These are phyloP conservation scores for Cossypha dichroa DNA, from an alignment of 2,797 vertebrate species.

Conservation along the genomic window DNA sequence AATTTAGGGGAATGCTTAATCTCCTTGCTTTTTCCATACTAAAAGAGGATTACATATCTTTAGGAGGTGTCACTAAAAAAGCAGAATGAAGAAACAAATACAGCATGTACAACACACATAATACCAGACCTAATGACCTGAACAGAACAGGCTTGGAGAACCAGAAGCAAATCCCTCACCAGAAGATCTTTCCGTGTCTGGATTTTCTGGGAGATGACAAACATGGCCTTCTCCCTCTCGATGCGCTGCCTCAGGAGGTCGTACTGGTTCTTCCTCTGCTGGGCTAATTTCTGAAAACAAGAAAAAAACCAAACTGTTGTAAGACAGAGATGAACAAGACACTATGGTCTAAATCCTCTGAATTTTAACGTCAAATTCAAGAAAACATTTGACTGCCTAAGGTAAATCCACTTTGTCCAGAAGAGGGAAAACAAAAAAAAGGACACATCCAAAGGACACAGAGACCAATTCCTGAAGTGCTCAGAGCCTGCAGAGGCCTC, in stretches of 20 bases:
- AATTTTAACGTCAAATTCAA: background rate
- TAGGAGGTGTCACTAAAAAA: background rate
- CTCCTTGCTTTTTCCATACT: background rate
- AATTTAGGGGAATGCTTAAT: background rate
- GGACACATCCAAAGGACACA: background rate
- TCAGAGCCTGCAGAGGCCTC: background rate
- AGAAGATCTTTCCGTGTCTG: slow-evolving; percentile 92
- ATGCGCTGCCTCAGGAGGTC: slow-evolving; percentile 88
- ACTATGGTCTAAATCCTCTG: background rate
- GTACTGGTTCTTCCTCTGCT: slow-evolving; percentile 85
- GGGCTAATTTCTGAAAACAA: slow-evolving; percentile 80
- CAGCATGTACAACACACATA: background rate
- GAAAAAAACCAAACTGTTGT: background rate
- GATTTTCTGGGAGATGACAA: slow-evolving; percentile 92
- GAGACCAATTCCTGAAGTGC: slow-evolving; percentile 7
- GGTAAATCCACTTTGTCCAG: background rate
- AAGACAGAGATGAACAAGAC: background rate
- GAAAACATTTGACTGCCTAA: background rate
- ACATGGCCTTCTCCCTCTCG: slow-evolving; percentile 91
- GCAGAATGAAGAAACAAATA: background rate
- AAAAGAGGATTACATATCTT: background rate
- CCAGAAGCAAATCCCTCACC: slow-evolving; percentile 76
- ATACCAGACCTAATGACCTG: background rate
- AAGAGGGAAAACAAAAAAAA: background rate
- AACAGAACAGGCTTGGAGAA: background rate